phyloP scores from a whole-genome alignment of 2,888 invertebrate genomes.

The Melipona bicolor region DNA sequence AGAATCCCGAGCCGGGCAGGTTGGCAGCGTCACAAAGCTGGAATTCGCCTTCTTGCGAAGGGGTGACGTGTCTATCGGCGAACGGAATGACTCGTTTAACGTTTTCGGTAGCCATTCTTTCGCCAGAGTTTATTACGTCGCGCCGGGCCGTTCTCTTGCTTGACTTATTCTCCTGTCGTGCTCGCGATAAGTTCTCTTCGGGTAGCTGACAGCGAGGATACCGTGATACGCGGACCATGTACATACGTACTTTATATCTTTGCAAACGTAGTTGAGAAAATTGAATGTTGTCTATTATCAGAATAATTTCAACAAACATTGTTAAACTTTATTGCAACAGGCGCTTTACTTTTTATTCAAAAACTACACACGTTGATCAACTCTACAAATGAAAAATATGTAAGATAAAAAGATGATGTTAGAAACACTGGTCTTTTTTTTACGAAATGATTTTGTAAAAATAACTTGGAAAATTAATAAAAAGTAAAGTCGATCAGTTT shows the following conservation, averaged over 20 bases:
- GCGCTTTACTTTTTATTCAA: too few relatives aligned
- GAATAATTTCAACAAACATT: too few relatives aligned
- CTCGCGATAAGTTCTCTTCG: constrained; percentile 25
- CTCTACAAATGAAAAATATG: too few relatives aligned
- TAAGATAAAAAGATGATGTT: too few relatives aligned
- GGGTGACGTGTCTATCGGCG: constrained; percentile 16
- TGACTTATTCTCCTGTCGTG: neutral
- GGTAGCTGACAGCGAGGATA: too few relatives aligned
- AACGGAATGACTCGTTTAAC: constrained; percentile 21
- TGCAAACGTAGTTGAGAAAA: too few relatives aligned
- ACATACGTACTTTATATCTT: neutral
- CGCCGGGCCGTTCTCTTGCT: neutral
- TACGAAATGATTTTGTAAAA: too few relatives aligned
- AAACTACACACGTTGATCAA: too few relatives aligned
- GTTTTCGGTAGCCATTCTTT: constrained; percentile 36
- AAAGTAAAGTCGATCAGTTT: too few relatives aligned
- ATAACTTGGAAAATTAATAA: too few relatives aligned
- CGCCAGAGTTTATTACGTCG: constrained; percentile 22
- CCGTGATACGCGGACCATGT: neutral
- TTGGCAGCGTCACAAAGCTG: constrained; percentile 17
- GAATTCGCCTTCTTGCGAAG: constrained; percentile 26
- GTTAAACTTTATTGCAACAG: too few relatives aligned
- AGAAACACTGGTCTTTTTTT: neutral
- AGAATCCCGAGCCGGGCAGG: constrained; percentile 48
- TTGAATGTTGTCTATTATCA: too few relatives aligned